Evolutionary conservation across 2,888 invertebrate species (phyloP).

Genomic region (Scrobipalpa costella): DNA sequence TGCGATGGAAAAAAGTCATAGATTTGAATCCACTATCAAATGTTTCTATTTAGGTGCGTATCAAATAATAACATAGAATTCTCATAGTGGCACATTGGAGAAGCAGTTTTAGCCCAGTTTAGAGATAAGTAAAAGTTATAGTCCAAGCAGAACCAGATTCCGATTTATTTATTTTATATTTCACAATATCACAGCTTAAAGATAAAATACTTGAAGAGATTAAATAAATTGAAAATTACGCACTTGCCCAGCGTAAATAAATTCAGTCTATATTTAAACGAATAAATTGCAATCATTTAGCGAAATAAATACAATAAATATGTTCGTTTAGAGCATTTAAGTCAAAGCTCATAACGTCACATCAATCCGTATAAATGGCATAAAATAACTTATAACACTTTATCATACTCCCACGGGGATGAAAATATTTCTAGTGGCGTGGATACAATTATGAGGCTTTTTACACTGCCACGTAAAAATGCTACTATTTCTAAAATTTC

Average conservation of each 20-base stretch:
- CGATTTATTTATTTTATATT: slow-evolving; percentile 5
- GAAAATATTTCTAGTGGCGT: neutral
- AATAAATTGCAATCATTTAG: slow-evolving; percentile 17
- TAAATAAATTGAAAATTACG: slow-evolving; percentile 12
- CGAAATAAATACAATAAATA: slow-evolving; percentile 12
- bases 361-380: slow-evolving; percentile 23
- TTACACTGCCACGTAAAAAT: neutral
- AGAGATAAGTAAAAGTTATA: neutral
- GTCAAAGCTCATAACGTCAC: slow-evolving; percentile 23
- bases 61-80: neutral
- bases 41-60: too few species aligned
- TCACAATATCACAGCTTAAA: neutral
- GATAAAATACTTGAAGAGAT: neutral
- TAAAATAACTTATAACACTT: slow-evolving; percentile 22
- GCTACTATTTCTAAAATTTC: neutral
- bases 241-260: neutral
- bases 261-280: neutral
- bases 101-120: neutral
- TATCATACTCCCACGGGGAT: slow-evolving; percentile 11
- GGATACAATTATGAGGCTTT: neutral
- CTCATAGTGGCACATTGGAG: neutral
- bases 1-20: too few species aligned
- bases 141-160: neutral
- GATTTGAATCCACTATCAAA: too few species aligned
- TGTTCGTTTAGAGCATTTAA: slow-evolving; percentile 13